These are phyloP conservation scores for Plagodis pulveraria DNA, from an alignment of 2,888 invertebrate species.

Conservation along the genomic window DNA sequence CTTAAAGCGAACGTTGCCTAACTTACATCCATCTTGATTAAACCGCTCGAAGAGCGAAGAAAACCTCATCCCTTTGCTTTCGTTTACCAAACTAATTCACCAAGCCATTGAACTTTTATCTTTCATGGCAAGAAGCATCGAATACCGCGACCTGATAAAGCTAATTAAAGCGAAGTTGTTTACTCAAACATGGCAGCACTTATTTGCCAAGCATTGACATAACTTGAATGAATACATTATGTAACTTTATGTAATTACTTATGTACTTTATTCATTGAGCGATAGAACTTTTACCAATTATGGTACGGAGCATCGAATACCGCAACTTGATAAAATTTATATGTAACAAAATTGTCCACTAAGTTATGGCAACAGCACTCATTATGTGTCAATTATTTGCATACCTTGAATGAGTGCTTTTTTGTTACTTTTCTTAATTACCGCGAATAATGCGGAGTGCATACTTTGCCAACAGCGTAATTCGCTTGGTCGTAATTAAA, in stretches of 20 bases:
- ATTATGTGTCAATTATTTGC: slow-evolving; percentile 23
- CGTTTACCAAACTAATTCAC: slow-evolving; percentile 37
- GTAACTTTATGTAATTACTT: too few species aligned
- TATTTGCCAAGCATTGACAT: slow-evolving; percentile 24
- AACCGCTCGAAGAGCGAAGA: slow-evolving; percentile 27
- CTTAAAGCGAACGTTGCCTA: neutral
- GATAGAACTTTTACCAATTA: too few species aligned
- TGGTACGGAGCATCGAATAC: too few species aligned
- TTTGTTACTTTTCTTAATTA: slow-evolving; percentile 35
- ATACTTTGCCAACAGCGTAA: slow-evolving; percentile 48
- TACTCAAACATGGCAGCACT: slow-evolving; percentile 10
- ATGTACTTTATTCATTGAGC: too few species aligned
- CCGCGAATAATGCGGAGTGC: slow-evolving; percentile 36
- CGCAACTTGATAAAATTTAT: too few species aligned
- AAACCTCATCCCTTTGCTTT: slow-evolving; percentile 33
- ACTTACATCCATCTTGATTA: slow-evolving; percentile 32
- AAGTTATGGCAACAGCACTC: slow-evolving; percentile 1
- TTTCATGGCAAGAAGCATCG: slow-evolving; percentile 28
- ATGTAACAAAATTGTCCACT: slow-evolving; percentile 14
- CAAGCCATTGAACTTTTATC: slow-evolving; percentile 28
- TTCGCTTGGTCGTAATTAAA: slow-evolving; percentile 51
- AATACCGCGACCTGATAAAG: slow-evolving; percentile 24
- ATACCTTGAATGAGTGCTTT: slow-evolving; percentile 30
- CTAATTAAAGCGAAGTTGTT: slow-evolving; percentile 23
- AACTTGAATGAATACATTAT: slow-evolving; percentile 17